Conservation (phyloP, 2,113 vertebrate species). For the Nothocercus nigrocapillus region DNA sequence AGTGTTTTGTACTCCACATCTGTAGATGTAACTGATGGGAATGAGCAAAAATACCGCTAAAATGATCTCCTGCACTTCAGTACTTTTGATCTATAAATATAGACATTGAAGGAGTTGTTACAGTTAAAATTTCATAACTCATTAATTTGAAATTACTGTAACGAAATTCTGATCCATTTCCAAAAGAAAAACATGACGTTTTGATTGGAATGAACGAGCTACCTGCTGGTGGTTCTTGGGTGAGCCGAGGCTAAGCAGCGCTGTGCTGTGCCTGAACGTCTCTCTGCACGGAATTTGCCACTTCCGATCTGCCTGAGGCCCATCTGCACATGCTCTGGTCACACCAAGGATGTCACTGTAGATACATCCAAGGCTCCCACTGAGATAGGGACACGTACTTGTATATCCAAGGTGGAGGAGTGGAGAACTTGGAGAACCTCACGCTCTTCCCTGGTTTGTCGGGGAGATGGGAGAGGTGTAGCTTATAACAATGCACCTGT, state of each 20-base stretch:
- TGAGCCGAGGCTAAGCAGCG: accelerated
- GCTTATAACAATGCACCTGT: not conserved
- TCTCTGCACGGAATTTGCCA: not conserved
- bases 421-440: not conserved
- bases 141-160: not conserved
- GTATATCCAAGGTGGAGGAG: not conserved
- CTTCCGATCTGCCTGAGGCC: accelerated
- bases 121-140: not conserved
- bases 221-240: accelerated
- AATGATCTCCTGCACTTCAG: not conserved
- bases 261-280: accelerated
- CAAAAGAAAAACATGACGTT: not conserved
- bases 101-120: conserved; percentile 9
- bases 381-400: not conserved
- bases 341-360: not conserved
- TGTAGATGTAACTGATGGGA: conserved; percentile 25
- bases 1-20: not conserved
- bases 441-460: not conserved
- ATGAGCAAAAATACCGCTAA: not conserved
- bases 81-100: not conserved
- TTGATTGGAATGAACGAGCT: not conserved
- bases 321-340: not conserved
- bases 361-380: not conserved
- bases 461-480: not conserved
- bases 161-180: not conserved